Base-by-base conservation (phyloP, 2,888 invertebrate species). In the Hypsopygia costalis region DNA sequence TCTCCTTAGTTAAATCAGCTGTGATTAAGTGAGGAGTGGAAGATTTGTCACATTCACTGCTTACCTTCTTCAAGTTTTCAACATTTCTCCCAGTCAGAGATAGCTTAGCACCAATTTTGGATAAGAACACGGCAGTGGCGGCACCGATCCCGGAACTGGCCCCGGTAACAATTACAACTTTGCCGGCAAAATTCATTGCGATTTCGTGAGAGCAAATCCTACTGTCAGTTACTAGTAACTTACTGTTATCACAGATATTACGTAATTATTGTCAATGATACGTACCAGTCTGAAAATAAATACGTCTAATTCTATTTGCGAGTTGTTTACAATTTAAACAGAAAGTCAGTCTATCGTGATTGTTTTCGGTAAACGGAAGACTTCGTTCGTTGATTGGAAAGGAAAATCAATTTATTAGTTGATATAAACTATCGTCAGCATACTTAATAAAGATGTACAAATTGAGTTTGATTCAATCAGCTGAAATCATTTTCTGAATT, bases 121-220 rank as follows among this genome's bases (percentile, higher is more conserved):
- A 93, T 52, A 97, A 91, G 55, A 93, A 92, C 46, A 94, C 81
- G 0, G 96, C 95, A 6, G 96, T 94, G 5, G 94, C 94, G 30
- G 94, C 93, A 3, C 97, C 97, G 49, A 97, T 96, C 4, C 96
- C 96, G 10, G 95, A 95, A 73, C 95, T 95, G 0, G 95, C 95
- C 36, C 96, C 96, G 31, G 94, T 94, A 50, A 94, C 91, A 36
- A 94, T 79, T 7, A 94, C 91, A 3, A 94, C 93, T 91, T 94
- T 94, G 27, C 93, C 94, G 31, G 90, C 80, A 61, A 94, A 93
- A 73, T 89, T 85, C 91, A 89, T 89, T 27, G 47, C 72, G 9
- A 42, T 34, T 40, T 31, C 6, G 25, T n/a, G n/a, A 25, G 6
- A 21, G 6, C 6, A 25, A 25, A 25, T 25, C n/a, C n/a, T n/a